Evolutionary conservation across 2,888 invertebrate species (phyloP).

Genomic region (Melinaea menophilus): DNA sequence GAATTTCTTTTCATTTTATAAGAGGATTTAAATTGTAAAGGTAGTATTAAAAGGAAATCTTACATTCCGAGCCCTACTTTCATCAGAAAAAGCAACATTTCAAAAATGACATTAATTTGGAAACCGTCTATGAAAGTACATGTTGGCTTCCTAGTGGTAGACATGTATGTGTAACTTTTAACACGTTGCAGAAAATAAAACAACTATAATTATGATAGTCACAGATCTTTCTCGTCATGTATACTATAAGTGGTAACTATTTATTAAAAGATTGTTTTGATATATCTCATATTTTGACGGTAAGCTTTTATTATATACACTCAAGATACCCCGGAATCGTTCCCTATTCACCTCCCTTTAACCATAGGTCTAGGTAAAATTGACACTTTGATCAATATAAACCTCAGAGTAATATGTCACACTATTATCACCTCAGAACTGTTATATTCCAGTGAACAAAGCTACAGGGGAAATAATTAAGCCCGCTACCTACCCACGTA

Average conservation of each 20-base stretch:
- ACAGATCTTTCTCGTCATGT: no score
- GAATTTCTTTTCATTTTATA: conserved; percentile 8
- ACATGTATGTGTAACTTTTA: no score
- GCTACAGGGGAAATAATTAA: conserved; percentile 33
- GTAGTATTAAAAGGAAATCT: conserved; percentile 3
- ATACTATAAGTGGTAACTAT: no score
- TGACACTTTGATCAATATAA: conserved; percentile 46
- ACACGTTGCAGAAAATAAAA: no score
- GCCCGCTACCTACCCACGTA: conserved; percentile 25
- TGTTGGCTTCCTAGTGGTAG: no score
- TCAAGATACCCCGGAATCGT: no score
- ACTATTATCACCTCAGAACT: conserved; percentile 33
- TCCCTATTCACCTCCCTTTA: conserved; percentile 6
- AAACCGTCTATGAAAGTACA: no score
- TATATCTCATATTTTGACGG: no score
- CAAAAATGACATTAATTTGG: neutral
- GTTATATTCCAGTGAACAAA: conserved; percentile 32
- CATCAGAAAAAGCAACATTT: neutral
- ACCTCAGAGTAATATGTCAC: conserved; percentile 56
- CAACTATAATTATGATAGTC: no score
- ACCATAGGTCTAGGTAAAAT: conserved; percentile 32
- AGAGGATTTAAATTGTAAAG: conserved; percentile 8
- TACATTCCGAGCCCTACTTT: conserved; percentile 5
- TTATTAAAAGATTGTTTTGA: no score
- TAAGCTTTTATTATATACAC: no score